phyloP scores from a whole-genome alignment of 92 coral and sea anemone species.

The Epizoanthus scotinus region DNA sequence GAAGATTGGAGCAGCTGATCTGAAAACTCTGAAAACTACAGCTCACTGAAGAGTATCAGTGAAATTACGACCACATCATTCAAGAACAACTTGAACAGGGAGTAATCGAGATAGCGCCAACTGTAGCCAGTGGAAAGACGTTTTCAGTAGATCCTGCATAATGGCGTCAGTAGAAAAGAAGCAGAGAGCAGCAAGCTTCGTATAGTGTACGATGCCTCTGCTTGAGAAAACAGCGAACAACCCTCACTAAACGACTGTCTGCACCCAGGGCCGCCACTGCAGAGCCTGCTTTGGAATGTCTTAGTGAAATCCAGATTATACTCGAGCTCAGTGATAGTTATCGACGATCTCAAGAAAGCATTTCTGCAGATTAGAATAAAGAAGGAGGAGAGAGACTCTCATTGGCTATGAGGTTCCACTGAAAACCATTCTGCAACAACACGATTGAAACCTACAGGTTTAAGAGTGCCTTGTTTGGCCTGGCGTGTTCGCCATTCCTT shows the following conservation, averaged over 20 bases:
- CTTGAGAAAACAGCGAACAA: background rate
- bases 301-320: constrained; percentile 9
- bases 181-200: constrained; percentile 19
- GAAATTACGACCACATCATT: constrained; percentile 36
- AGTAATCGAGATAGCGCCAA: constrained; percentile 25
- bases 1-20: constrained; percentile 17
- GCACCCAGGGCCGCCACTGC: constrained; percentile 24
- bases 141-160: constrained; percentile 36
- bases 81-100: constrained; percentile 31
- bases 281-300: constrained; percentile 34
- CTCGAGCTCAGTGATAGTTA: constrained; percentile 30
- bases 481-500: constrained; percentile 29
- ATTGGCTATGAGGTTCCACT: too few relatives aligned
- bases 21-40: constrained; percentile 38
- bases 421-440: background rate
- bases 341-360: constrained; percentile 40
- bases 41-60: constrained; percentile 16
- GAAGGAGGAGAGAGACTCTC: constrained; percentile 37
- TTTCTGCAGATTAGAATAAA: constrained; percentile 29
- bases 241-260: constrained; percentile 29
- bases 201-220: constrained; percentile 33
- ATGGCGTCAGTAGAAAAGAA: constrained; percentile 9
- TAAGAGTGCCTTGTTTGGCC: constrained; percentile 30
- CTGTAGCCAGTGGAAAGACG: background rate
- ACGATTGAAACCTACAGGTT: constrained; percentile 20